Evolutionary conservation across 1,140 invertebrate species (phyloP).

Genomic region (Drosophila santomea): DNA sequence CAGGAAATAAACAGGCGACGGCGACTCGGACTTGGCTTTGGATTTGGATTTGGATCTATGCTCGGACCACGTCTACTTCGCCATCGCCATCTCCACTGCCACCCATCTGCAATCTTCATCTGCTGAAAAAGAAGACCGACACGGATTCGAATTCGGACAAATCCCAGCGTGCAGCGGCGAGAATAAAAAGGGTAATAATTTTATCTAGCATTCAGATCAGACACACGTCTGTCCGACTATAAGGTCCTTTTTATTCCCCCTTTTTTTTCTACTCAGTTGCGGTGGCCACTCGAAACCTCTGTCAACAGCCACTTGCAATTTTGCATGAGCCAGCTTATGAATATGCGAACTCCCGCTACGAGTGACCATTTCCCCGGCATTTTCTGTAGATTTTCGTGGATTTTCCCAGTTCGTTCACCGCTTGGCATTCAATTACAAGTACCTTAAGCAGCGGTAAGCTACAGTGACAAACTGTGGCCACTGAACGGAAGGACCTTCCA

Average conservation of each 20-base stretch:
- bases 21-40: slow-evolving; percentile 49
- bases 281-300: slow-evolving; percentile 67
- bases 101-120: background rate
- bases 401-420: slow-evolving; percentile 30
- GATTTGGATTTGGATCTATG: slow-evolving; percentile 27
- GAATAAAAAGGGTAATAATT: slow-evolving; percentile 84
- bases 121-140: slow-evolving; percentile 30
- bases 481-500: slow-evolving; percentile 20
- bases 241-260: slow-evolving; percentile 24
- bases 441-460: slow-evolving; percentile 75
- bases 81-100: background rate
- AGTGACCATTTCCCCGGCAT: background rate
- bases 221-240: slow-evolving; percentile 70
- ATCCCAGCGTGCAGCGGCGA: slow-evolving; percentile 53
- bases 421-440: slow-evolving; percentile 70
- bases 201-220: slow-evolving; percentile 84
- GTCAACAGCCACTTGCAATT: slow-evolving; percentile 67
- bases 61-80: slow-evolving; percentile 12
- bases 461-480: slow-evolving; percentile 65
- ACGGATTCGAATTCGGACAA: slow-evolving; percentile 50
- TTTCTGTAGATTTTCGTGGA: slow-evolving; percentile 3
- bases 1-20: slow-evolving; percentile 80
- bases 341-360: slow-evolving; percentile 33
- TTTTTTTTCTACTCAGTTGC: slow-evolving; percentile 36
- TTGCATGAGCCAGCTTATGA: slow-evolving; percentile 69